Evolutionary conservation across 2,888 invertebrate genomes (phyloP).

Genomic region (Caenorhabditis japonica): DNA sequence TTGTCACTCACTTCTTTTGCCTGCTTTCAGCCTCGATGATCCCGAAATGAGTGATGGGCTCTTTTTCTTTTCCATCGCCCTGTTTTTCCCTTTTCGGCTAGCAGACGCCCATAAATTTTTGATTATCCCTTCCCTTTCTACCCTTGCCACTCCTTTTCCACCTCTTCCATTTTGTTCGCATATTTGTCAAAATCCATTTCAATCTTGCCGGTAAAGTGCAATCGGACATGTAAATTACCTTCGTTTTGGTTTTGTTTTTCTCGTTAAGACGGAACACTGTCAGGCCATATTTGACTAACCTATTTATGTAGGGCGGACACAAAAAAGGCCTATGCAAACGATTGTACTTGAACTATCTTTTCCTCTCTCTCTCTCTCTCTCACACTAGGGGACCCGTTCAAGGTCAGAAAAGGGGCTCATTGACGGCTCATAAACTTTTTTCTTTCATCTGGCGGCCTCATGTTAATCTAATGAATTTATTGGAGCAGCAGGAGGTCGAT

Average conservation of each 20-base stretch:
- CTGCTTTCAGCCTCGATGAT: slow-evolving; percentile 41
- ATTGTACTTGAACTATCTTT: slow-evolving; percentile 32
- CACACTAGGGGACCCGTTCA: not conserved
- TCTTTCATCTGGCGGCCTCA: slow-evolving; percentile 2
- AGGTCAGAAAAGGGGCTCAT: not conserved
- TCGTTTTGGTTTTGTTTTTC: too few relatives aligned
- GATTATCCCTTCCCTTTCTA: slow-evolving; percentile 27
- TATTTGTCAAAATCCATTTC: slow-evolving; percentile 26
- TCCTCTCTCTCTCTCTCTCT: slow-evolving; percentile 4
- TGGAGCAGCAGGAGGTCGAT: too few relatives aligned
- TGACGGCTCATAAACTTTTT: not conserved
- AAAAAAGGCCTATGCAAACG: slow-evolving; percentile 39
- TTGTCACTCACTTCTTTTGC: slow-evolving; percentile 34
- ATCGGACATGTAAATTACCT: too few relatives aligned
- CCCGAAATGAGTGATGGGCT: slow-evolving; percentile 45
- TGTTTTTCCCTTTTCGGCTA: slow-evolving; percentile 12
- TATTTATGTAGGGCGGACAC: slow-evolving; percentile 35
- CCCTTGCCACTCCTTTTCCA: not conserved
- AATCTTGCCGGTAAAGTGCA: not conserved
- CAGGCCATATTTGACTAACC: slow-evolving; percentile 49
- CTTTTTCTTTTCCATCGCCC: slow-evolving; percentile 7
- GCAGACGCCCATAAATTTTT: slow-evolving; percentile 42
- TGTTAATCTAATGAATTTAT: too few relatives aligned
- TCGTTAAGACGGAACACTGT: not conserved
- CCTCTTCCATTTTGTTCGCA: not conserved